These are phyloP conservation scores for Bombus consobrinus DNA, from an alignment of 1,140 invertebrate species.

Conservation along the genomic window DNA sequence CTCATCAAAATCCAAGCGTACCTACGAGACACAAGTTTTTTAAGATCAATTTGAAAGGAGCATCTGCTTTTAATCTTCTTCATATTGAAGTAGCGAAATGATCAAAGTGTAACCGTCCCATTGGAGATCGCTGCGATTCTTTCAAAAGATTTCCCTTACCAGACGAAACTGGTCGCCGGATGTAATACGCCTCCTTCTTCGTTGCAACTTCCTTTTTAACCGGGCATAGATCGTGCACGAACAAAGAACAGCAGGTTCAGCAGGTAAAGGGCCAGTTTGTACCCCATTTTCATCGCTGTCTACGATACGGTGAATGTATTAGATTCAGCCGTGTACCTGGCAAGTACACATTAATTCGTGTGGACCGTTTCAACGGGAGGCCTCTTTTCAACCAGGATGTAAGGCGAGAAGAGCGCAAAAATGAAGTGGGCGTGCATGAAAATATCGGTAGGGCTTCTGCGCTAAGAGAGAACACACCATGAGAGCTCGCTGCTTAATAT, in stretches of 20 bases:
- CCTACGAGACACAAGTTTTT: background rate
- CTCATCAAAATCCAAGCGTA: too few relatives aligned
- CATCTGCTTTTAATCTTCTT: background rate
- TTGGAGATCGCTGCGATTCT: background rate
- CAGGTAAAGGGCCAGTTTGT: slow-evolving; percentile 32
- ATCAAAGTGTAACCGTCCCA: slow-evolving; percentile 31
- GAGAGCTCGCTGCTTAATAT: slow-evolving; percentile 32
- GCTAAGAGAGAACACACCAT: background rate
- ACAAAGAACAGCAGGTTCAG: slow-evolving; percentile 41
- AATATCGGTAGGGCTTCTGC: slow-evolving; percentile 53
- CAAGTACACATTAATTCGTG: background rate
- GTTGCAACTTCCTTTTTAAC: slow-evolving; percentile 27
- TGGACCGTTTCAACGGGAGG: slow-evolving; percentile 15
- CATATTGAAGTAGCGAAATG: background rate
- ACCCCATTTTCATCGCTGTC: slow-evolving; percentile 18
- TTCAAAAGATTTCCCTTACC: background rate
- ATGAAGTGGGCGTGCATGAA: slow-evolving; percentile 68
- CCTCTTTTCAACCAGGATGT: slow-evolving; percentile 35
- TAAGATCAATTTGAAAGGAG: background rate
- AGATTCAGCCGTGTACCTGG: slow-evolving; percentile 17
- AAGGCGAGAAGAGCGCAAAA: slow-evolving; percentile 52
- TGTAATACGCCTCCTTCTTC: slow-evolving; percentile 34
- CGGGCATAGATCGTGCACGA: background rate
- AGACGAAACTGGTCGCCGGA: slow-evolving; percentile 21
- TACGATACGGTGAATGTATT: background rate